Conservation (phyloP, 2,888 invertebrate species). For the Platerodrilus igneus region DNA sequence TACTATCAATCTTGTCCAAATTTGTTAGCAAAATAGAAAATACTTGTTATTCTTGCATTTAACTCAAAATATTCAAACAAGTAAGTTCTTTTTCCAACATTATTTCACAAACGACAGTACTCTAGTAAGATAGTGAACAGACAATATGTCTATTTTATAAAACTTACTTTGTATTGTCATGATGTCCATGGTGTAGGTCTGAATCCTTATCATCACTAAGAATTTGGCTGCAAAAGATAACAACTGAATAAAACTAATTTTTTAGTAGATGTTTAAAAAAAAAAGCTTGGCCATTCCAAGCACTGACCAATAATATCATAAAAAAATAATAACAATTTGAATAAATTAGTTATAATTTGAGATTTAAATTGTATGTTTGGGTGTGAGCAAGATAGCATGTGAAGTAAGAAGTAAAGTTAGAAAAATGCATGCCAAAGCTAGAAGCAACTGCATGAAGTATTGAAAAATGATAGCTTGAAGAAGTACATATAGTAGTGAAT, state of each 20-base stretch:
- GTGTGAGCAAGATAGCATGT: conserved; percentile 22
- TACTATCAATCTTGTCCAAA: too few species aligned
- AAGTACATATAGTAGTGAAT: conserved; percentile 3
- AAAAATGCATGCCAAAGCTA: conserved; percentile 18
- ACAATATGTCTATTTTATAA: too few species aligned
- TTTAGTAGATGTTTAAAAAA: conserved; percentile 2
- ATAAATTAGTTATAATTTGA: conserved; percentile 15
- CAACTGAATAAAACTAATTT: conserved; percentile 9
- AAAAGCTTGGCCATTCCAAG: conserved; percentile 30
- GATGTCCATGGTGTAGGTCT: conserved; percentile 51
- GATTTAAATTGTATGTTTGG: conserved; percentile 17
- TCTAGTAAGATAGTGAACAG: too few species aligned
- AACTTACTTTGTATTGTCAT: conserved; percentile 53
- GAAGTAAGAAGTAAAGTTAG: conserved; percentile 14
- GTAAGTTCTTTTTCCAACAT: too few species aligned
- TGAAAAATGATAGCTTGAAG: conserved; percentile 10
- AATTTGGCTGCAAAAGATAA: conserved; percentile 56
- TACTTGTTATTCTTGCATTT: too few species aligned
- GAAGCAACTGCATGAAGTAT: conserved; percentile 15
- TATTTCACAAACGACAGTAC: too few species aligned
- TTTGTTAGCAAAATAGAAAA: too few species aligned
- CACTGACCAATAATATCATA: conserved; percentile 25
- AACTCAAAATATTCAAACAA: too few species aligned
- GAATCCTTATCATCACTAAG: conserved; percentile 62
- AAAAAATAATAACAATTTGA: conserved; percentile 14